A percentile compares a stretch with the other conserved stretches of the same genome.
phyloP scores from a whole-genome alignment of 2,113 vertebrate species.

The Puffinus mauretanicus region DNA sequence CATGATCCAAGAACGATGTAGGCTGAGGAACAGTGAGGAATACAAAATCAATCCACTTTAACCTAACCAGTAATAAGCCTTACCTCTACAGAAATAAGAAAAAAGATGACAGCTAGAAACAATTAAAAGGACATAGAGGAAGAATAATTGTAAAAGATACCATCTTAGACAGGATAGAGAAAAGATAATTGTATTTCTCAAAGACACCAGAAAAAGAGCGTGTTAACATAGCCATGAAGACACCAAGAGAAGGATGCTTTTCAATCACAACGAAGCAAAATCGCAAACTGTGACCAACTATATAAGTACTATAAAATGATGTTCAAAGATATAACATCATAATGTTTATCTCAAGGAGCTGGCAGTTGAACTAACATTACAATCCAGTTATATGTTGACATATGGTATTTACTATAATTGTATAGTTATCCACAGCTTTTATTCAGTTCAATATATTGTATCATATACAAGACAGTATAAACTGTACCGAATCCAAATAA shows the following conservation, averaged over 20 bases:
- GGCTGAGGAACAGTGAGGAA: not conserved
- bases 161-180: not conserved
- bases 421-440: not conserved
- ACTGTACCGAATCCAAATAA: not conserved
- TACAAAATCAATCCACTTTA: not conserved
- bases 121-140: not conserved
- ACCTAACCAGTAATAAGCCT: not conserved
- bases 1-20: not conserved
- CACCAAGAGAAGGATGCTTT: not conserved
- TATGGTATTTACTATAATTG: not conserved
- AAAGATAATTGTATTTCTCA: not conserved
- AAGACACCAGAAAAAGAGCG: not conserved
- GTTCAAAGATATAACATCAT: not conserved
- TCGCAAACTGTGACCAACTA: not conserved
- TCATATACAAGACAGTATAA: not conserved
- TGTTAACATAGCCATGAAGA: not conserved
- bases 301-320: not conserved
- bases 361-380: not conserved
- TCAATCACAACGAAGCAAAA: not conserved
- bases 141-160: not conserved
- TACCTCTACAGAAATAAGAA: not conserved
- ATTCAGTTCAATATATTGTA: not conserved
- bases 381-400: not conserved
- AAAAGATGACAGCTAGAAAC: not conserved
- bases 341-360: not conserved